Evolutionary conservation across 2,797 vertebrate genomes (phyloP), one percentile per base, ranked within the genome.

Genomic region (Lates japonicus): DNA sequence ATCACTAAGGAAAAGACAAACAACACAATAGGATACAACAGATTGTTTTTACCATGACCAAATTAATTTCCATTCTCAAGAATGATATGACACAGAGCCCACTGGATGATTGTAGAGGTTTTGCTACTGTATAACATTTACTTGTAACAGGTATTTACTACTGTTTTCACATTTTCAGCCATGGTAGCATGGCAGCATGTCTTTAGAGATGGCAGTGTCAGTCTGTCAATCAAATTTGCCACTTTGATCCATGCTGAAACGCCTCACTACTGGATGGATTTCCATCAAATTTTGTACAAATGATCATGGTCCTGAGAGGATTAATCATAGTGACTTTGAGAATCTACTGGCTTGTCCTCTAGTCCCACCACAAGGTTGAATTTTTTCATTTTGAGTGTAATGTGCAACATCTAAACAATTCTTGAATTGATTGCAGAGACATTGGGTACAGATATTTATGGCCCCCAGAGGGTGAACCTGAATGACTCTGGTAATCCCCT

Each of bases 51-150:
- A 59, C 19, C 46, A 31, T 59, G 39, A 51, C 52, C 60, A 8
- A 71, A 35, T 76, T 74, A 2, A 74, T 72, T 48, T 64, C 25
- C 44, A 22, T 61, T 63, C 49, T 54, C 31, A n/a, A 44, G 37
- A 69, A 19, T 74, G 16, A 70, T n/a, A n/a, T 52, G 35, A 19
- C 16, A 46, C 51, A 22, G 22, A 48, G n/a, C 33, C 16, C 19
- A 8, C n/a, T 54, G 39, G 70, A 81, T 55, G 16, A 63, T 6
- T 14, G 35, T 3, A 51, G 31, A 63, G 25, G 35, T 29, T 16
- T 58, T 52, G 17, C 29, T 16, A 46, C 33, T 59, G 44, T 55
- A 62, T 70, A 35, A 16, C 29, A 62, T 49, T 41, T 25, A 5
- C n/a, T 16, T 41, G 6, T 11, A 12, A 25, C 20, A 25, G 19